Conservation (phyloP, 2,797 vertebrate species). For the Mus spretus region DNA sequence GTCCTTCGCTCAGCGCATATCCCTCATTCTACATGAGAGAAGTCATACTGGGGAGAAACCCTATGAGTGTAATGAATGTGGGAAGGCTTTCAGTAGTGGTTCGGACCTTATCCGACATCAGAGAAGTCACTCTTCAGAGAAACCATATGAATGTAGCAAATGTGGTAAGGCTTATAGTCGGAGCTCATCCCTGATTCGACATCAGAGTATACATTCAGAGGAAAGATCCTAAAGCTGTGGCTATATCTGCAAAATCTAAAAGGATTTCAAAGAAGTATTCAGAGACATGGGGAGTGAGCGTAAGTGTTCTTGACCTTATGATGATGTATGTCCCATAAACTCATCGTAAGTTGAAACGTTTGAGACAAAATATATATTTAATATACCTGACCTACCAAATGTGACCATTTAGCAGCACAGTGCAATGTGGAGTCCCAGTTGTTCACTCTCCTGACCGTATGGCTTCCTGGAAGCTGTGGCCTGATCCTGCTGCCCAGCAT, state of each 20-base stretch:
- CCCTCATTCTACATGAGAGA: constrained; percentile 78
- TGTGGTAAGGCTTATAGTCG: constrained; percentile 80
- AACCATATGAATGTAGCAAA: constrained; percentile 71
- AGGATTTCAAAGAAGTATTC: too few relatives aligned
- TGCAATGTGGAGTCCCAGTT: neutral
- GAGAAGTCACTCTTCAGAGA: constrained; percentile 81
- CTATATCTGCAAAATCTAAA: neutral
- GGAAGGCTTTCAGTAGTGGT: constrained; percentile 79
- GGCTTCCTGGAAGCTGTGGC: neutral
- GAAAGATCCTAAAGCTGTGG: neutral
- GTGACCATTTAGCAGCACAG: neutral
- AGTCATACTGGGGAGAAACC: constrained; percentile 82
- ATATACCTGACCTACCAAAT: neutral
- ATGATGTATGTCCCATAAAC: neutral
- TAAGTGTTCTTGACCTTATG: neutral
- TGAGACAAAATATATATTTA: neutral
- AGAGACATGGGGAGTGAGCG: neutral
- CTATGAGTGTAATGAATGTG: constrained; percentile 75
- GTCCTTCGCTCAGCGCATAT: constrained; percentile 74
- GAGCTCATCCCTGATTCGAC: constrained; percentile 79
- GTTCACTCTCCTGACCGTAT: neutral
- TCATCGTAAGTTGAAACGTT: neutral
- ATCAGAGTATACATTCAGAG: constrained; percentile 72
- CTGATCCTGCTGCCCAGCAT: neutral
- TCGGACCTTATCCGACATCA: constrained; percentile 77